Conservation (phyloP, 2,888 invertebrate species). For the Campopleginae sp. region DNA sequence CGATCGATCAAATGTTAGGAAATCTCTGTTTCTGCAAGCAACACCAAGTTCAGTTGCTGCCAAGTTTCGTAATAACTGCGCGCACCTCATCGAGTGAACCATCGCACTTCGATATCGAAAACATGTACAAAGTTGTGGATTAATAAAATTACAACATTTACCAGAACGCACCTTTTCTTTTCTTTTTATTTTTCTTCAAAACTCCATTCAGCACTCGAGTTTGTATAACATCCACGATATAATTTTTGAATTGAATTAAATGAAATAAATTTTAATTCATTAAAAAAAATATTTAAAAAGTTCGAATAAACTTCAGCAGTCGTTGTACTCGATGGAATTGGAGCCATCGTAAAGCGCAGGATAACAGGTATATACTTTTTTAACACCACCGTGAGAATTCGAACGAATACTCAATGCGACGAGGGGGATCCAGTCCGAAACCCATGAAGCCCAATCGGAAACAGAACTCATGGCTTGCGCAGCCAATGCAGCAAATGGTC, state of each 20-base stretch:
- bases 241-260: too few relatives aligned
- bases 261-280: too few relatives aligned
- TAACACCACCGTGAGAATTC: constrained; percentile 2
- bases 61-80: neutral
- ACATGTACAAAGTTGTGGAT: constrained; percentile 38
- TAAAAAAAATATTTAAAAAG: neutral
- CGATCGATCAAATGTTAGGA: constrained; percentile 9
- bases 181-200: neutral
- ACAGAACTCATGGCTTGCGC: constrained; percentile 65
- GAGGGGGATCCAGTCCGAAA: constrained; percentile 67
- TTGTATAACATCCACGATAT: neutral
- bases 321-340: constrained; percentile 48
- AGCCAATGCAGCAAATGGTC: constrained; percentile 62
- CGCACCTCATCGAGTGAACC: neutral
- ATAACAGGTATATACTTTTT: neutral
- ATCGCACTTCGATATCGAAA: neutral
- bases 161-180: neutral
- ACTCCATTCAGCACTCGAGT: neutral
- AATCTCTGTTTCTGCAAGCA: neutral
- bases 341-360: neutral
- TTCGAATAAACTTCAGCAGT: neutral
- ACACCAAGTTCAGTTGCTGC: neutral
- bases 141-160: constrained; percentile 41
- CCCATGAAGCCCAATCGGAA: constrained; percentile 63
- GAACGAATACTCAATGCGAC: constrained; percentile 59